phyloP scores from a whole-genome alignment of 1,140 invertebrate species.

The Drosophila tani region DNA sequence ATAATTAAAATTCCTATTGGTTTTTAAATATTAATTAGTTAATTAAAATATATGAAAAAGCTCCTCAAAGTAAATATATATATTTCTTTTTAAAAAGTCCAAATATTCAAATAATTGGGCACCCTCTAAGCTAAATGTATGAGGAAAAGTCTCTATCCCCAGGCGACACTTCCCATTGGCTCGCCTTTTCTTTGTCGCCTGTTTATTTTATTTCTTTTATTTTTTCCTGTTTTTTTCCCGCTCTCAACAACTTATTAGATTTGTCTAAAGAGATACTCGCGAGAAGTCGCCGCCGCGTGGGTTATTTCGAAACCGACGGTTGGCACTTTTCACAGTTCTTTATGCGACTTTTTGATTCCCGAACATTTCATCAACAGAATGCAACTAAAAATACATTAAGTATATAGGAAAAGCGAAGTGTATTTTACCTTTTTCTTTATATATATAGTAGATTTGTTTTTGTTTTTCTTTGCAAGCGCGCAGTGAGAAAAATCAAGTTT shows the following conservation, averaged over 20 bases:
- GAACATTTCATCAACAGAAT: slow-evolving; percentile 57
- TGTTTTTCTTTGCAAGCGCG: too few relatives aligned
- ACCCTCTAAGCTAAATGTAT: slow-evolving; percentile 44
- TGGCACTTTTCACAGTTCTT: slow-evolving; percentile 59
- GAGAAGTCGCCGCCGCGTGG: slow-evolving; percentile 48
- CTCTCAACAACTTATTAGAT: slow-evolving; percentile 34
- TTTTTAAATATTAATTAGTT: neutral
- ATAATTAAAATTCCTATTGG: neutral
- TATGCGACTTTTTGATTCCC: slow-evolving; percentile 66
- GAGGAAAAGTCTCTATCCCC: slow-evolving; percentile 50
- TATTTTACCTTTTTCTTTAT: slow-evolving; percentile 55
- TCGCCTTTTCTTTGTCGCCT: slow-evolving; percentile 16
- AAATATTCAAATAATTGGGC: neutral
- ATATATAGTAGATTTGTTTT: neutral
- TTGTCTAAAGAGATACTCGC: slow-evolving; percentile 30
- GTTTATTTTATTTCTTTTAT: slow-evolving; percentile 11
- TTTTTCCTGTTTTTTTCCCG: slow-evolving; percentile 2
- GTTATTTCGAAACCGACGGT: slow-evolving; percentile 64
- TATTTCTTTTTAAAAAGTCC: neutral
- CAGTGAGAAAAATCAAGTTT: slow-evolving; percentile 23
- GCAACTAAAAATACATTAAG: slow-evolving; percentile 72
- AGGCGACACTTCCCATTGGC: slow-evolving; percentile 53
- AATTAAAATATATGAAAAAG: too few relatives aligned
- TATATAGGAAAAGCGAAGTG: slow-evolving; percentile 21
- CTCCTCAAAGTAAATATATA: neutral